Conservation (phyloP, 2,797 vertebrate genomes). For the Tenualosa thibaudeaui region DNA sequence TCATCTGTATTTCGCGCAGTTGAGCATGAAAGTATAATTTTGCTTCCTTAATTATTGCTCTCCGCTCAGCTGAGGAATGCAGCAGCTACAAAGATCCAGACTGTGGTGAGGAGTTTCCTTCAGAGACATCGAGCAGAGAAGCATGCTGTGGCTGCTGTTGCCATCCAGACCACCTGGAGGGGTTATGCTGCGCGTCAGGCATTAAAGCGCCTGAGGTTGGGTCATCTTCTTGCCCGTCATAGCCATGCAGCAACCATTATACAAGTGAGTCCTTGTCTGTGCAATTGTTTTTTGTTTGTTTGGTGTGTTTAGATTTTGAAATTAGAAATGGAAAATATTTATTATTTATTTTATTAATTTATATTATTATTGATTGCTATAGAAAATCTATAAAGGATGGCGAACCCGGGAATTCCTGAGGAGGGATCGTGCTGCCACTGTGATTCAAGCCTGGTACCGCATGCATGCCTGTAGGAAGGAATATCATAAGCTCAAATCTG, state of each 20-base stretch:
- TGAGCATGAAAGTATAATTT: neutral
- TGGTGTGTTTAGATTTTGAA: neutral
- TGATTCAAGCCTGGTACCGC: slow-evolving; percentile 85
- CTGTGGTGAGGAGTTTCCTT: slow-evolving; percentile 70
- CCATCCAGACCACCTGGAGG: slow-evolving; percentile 85
- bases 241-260: slow-evolving; percentile 76
- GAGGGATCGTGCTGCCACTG: slow-evolving; percentile 64
- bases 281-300: neutral
- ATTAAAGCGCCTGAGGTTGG: slow-evolving; percentile 64
- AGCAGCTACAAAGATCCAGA: slow-evolving; percentile 82
- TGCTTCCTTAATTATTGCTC: neutral
- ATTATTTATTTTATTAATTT: neutral
- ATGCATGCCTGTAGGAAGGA: slow-evolving; percentile 69
- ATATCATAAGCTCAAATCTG: slow-evolving; percentile 66
- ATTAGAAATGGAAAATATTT: neutral
- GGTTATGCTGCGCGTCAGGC: slow-evolving; percentile 64
- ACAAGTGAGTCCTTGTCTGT: slow-evolving; percentile 72
- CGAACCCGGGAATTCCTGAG: slow-evolving; percentile 60
- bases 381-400: slow-evolving; percentile 80
- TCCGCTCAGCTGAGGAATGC: slow-evolving; percentile 73
- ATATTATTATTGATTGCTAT: slow-evolving; percentile 56
- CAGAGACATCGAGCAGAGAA: slow-evolving; percentile 58
- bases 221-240: slow-evolving; percentile 64
- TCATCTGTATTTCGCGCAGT: neutral
- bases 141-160: slow-evolving; percentile 65